Evolutionary conservation across 1,140 invertebrate genomes (phyloP), one percentile per base, ranked within the genome.

Genomic region (Venturia canescens): DNA sequence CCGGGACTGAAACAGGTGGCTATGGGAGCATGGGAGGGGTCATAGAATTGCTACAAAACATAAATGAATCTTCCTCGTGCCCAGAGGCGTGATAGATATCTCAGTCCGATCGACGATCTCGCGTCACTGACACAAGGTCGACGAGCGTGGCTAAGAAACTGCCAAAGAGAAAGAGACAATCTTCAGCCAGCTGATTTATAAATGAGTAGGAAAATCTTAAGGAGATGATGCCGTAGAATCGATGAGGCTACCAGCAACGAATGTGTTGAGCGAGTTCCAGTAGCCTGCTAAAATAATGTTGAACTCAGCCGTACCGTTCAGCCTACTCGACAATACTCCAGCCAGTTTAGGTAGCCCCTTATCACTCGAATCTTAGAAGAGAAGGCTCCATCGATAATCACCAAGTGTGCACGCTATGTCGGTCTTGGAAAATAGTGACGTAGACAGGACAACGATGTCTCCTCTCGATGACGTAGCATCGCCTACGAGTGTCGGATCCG

Each of bases 391-490:
- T 53, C 3, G n/a, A 15, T 70, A 71, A 77, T 70, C 57, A 34
- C 23, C 57, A 21, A 21, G 23, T 60, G 23, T 77, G 31, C 70
- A 50, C 21, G 83, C 21, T 69, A 91, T 90, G 90, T 90, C 90
- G 76, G 84, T 88, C 15, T 79, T 90, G 78, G 89, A 90, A 71
- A 80, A 83, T 81, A 85, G 84, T 71, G 88, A 90, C 75, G 83
- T 86, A 77, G 87, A 88, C 60, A 87, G 86, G 26, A 80, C 83
- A 29, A 87, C 87, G 66, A 91, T 91, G 89, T 92, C 91, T 70
- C 90, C 91, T 67, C 83, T 92, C 76, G 89, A 92, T 78, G 89
- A 91, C 38, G 89, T 92, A 57, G 85, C 89, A 27, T 91, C 91
- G 27, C 89, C 90, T 75, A 85, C 86, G 23, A 91, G 89, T 83